A percentile compares a stretch with the other conserved stretches of the same genome.
Evolutionary conservation across 2,797 vertebrate species (phyloP).

Genomic region (Coccyzus lansbergi): DNA sequence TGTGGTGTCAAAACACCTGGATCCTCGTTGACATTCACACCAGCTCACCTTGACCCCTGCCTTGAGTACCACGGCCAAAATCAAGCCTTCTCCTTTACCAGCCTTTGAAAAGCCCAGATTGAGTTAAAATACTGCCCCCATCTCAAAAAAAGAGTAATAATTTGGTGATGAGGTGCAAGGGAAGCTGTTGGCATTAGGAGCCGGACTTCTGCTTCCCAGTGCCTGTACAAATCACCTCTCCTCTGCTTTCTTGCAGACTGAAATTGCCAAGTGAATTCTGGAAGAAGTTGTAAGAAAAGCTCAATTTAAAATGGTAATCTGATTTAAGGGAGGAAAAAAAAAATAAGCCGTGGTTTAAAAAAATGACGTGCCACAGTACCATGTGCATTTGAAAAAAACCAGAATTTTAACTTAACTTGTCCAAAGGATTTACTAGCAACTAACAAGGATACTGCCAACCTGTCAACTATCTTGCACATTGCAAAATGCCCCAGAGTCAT

Average conservation of each 20-base stretch:
- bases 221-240: not conserved
- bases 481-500: not conserved
- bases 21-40: not conserved
- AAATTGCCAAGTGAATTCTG: not conserved
- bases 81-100: not conserved
- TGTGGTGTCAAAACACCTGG: slow-evolving; percentile 10
- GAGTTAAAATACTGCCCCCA: not conserved
- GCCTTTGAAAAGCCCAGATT: not conserved
- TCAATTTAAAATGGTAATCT: not conserved
- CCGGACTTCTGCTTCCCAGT: not conserved
- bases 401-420: not conserved
- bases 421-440: not conserved
- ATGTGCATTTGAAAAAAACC: not conserved
- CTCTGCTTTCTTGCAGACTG: not conserved
- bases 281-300: not conserved
- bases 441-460: not conserved
- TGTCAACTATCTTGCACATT: accelerated
- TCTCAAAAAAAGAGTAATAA: not conserved
- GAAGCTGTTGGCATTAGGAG: not conserved
- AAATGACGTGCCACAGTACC: accelerated
- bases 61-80: not conserved
- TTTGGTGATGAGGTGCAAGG: not conserved
- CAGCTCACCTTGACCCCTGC: not conserved
- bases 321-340: not conserved
- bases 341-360: not conserved